Conservation (phyloP, 2,888 invertebrate species). For the Crioceris asparagi region DNA sequence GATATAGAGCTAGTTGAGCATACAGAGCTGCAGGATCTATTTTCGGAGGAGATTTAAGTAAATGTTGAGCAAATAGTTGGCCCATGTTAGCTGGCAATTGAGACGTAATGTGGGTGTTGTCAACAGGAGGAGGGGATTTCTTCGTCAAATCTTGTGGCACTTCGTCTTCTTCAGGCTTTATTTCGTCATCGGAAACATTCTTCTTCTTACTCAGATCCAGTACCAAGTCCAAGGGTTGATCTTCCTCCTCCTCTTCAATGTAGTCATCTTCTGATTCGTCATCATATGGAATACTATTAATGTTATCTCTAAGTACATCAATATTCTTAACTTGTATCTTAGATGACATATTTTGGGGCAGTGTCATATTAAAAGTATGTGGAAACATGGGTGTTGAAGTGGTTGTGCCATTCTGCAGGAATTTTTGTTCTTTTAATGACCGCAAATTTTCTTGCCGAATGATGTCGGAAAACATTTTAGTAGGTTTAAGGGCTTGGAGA, state of each 20-base stretch:
- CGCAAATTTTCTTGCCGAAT: constrained; percentile 26
- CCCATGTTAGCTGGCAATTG: constrained; percentile 21
- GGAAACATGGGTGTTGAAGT: constrained; percentile 23
- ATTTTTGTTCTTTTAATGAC: constrained; percentile 23
- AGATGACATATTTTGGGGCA: constrained; percentile 12
- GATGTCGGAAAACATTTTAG: constrained; percentile 21
- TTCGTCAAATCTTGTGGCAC: constrained; percentile 40
- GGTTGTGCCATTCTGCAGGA: constrained; percentile 20
- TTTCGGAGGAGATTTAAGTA: constrained; percentile 52
- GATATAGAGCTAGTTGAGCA: constrained; percentile 53
- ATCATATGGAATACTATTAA: constrained; percentile 25
- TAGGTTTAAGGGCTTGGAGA: constrained; percentile 23
- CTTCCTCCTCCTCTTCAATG: constrained; percentile 24
- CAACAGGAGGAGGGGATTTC: constrained; percentile 34
- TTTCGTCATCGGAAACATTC: constrained; percentile 20
- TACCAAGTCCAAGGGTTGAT: constrained; percentile 41
- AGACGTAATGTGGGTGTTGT: constrained; percentile 15
- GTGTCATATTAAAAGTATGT: constrained; percentile 2
- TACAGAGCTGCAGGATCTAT: constrained; percentile 51
- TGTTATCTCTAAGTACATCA: constrained; percentile 48
- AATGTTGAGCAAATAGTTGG: constrained; percentile 55
- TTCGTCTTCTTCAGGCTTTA: constrained; percentile 18
- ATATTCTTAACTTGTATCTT: constrained; percentile 46
- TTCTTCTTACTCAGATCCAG: constrained; percentile 75
- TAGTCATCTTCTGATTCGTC: constrained; percentile 27